phyloP scores from a whole-genome alignment of 2,113 vertebrate genomes.

The Balaeniceps rex region DNA sequence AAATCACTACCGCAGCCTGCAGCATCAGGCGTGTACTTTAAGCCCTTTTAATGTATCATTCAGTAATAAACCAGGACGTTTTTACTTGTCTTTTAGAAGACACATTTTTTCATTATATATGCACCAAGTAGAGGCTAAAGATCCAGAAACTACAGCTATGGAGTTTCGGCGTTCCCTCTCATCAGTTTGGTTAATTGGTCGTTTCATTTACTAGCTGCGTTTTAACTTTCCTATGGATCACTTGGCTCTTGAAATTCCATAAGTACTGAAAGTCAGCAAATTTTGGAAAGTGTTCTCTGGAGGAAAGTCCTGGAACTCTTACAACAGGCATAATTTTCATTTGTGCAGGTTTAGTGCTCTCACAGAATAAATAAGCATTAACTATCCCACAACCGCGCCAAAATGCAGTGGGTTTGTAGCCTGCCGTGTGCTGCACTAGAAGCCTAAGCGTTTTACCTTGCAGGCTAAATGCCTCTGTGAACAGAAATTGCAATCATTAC shows the following conservation, averaged over 20 bases:
- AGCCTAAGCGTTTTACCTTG: background rate
- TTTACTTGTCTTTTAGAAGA: background rate
- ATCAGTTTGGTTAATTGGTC: slow-evolving; percentile 55
- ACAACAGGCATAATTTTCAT: slow-evolving; percentile 36
- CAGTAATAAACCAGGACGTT: background rate
- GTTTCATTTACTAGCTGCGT: slow-evolving; percentile 45
- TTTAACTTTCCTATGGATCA: slow-evolving; percentile 56
- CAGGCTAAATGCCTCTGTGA: background rate
- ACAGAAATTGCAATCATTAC: background rate
- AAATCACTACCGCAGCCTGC: background rate
- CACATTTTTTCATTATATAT: background rate
- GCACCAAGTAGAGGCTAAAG: background rate
- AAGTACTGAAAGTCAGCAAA: slow-evolving; percentile 53
- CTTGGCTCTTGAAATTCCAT: slow-evolving; percentile 26
- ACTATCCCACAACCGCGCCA: background rate
- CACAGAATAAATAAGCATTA: slow-evolving; percentile 56
- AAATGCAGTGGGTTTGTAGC: background rate
- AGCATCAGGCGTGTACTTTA: background rate
- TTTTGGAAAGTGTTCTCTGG: slow-evolving; percentile 40
- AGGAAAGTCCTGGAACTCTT: slow-evolving; percentile 61
- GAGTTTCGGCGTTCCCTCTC: slow-evolving; percentile 10
- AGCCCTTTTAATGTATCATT: background rate
- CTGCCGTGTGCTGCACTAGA: background rate
- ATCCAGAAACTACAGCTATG: background rate
- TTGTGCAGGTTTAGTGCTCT: slow-evolving; percentile 37